Conservation (phyloP, 2,797 vertebrate genomes). For the Coreius guichenoti region DNA sequence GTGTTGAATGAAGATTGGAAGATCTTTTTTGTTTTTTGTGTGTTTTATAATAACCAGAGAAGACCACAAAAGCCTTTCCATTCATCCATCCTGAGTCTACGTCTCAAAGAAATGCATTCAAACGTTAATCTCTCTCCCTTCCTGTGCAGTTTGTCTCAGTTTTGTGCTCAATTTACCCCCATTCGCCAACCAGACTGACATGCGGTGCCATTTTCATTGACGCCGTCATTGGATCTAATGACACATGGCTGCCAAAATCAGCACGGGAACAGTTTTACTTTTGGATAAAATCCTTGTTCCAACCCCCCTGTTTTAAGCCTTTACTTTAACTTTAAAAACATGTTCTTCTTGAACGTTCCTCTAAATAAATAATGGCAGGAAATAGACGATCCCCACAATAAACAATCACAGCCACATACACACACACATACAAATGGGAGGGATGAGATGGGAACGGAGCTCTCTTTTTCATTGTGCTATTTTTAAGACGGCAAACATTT, state of each 20-base stretch:
- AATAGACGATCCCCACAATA: constrained; percentile 77
- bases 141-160: constrained; percentile 1
- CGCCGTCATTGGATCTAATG: constrained; percentile 36
- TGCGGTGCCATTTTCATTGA: constrained; percentile 31
- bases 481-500: constrained; percentile 67
- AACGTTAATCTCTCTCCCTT: constrained; percentile 14
- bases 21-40: background rate
- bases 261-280: constrained; percentile 71
- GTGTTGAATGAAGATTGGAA: constrained; percentile 8
- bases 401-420: constrained; percentile 73
- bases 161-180: constrained; percentile 7
- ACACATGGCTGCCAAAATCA: constrained; percentile 70
- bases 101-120: constrained; percentile 1
- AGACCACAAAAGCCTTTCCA: constrained; percentile 7
- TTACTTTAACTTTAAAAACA: constrained; percentile 44
- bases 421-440: constrained; percentile 64
- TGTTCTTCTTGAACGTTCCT: constrained; percentile 61
- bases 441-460: constrained; percentile 66
- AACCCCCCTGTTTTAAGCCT: constrained; percentile 21
- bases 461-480: constrained; percentile 61
- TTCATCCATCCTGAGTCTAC: constrained; percentile 14
- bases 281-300: constrained; percentile 63
- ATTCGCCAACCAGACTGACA: constrained; percentile 2
- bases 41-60: background rate
- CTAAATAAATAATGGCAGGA: constrained; percentile 75